Percentiles rank a stretch among this genome's conserved stretches.
Evolutionary conservation across 2,113 vertebrate species (phyloP).

Genomic region (Oncorhynchus tshawytscha): DNA sequence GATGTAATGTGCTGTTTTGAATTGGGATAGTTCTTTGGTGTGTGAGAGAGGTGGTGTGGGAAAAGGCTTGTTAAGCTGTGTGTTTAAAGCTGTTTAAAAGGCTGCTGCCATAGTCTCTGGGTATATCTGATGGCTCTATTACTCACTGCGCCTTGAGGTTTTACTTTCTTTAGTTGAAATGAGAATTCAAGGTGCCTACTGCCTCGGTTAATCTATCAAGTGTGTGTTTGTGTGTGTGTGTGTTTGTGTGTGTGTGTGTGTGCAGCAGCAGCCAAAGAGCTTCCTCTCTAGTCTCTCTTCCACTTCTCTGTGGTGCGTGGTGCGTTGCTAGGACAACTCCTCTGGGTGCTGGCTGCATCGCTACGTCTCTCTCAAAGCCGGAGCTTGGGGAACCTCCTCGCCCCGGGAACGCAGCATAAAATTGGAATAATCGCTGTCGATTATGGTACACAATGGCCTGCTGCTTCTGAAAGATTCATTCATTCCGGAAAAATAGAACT

Average conservation of each 20-base stretch:
- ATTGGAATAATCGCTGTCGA: slow-evolving; percentile 79
- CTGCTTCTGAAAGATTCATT: slow-evolving; percentile 79
- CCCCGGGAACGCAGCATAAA: slow-evolving; percentile 77
- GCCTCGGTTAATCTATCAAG: slow-evolving; percentile 19
- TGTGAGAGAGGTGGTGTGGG: not conserved
- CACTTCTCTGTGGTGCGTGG: slow-evolving; percentile 54
- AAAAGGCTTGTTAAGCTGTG: slow-evolving; percentile 3
- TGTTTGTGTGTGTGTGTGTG: slow-evolving; percentile 30
- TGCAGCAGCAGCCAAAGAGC: slow-evolving; percentile 42
- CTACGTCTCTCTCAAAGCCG: slow-evolving; percentile 64
- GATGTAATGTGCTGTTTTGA: slow-evolving; percentile 1
- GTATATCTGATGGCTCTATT: not conserved
- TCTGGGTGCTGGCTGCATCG: slow-evolving; percentile 63
- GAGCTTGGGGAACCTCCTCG: slow-evolving; percentile 69
- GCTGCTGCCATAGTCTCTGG: not conserved
- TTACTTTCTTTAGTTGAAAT: not conserved
- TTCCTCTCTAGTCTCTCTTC: slow-evolving; percentile 57
- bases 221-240: not conserved
- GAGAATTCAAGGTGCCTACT: slow-evolving; percentile 7
- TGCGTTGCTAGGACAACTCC: slow-evolving; percentile 76
- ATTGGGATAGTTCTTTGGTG: not conserved
- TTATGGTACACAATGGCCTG: slow-evolving; percentile 75
- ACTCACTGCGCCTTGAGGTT: not conserved
- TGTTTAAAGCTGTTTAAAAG: not conserved
- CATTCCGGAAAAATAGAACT: slow-evolving; percentile 68